Base-by-base conservation (phyloP, 2,797 vertebrate genomes). In the Tapera naevia region DNA sequence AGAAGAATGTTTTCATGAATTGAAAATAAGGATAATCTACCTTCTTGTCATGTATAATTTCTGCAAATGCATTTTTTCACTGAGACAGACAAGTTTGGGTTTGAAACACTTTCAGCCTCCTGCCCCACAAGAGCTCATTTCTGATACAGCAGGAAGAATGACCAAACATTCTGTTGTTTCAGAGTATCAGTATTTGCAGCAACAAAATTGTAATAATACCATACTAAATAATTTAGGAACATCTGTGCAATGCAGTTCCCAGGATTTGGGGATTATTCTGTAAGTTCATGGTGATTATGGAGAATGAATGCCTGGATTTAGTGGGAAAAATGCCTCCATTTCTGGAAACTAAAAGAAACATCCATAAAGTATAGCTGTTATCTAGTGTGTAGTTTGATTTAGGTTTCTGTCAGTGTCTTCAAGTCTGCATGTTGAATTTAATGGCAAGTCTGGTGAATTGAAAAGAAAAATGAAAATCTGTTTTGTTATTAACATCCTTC, bases 211-310 rank as follows among this genome's bases (percentile, higher is more conserved):
- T 82, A 95, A 93, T 88, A 95, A 84, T 86, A 71, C 45, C 46
- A 24, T 79, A 93, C 91, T 96, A 95, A 92, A 95, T 91, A 95
- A 96, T 97, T 94, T 74, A 94, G 54, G 91, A 92, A 75, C 88
- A 91, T 91, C 95, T 96, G 88, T 86, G 89, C 89, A 67, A 9
- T 39, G 82, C 88, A 86, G 35, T 91, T 95, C 69, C 80, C 54
- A 75, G 78, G 72, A 62, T 90, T 84, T 81, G 33, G 33, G 69
- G 67, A 57, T 72, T 91, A 35, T 37, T 14, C 48, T 37, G 23
- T 13, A 54, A 46, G 27, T 46, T 66, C 60, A 39, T 80, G 72
- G 85, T 78, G 53, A 74, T 83, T 53, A 33, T 9, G 11, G 41
- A 35, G 48, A 88, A 84, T 3, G 46, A 93, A 91, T 88, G 32